Base-by-base conservation (phyloP, 1,140 invertebrate species). In the Leptinotarsa defecta region DNA sequence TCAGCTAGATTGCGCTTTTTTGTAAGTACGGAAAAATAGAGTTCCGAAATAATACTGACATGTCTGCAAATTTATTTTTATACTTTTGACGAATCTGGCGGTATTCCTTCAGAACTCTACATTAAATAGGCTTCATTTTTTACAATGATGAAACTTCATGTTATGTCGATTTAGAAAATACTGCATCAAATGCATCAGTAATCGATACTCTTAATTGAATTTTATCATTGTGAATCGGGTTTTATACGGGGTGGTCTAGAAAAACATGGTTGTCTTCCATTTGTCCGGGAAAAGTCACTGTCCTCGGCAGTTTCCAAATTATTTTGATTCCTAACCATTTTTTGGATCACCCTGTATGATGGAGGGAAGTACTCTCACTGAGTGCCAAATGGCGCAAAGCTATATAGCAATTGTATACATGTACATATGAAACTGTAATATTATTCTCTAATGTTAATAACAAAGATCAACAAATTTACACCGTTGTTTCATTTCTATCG, bases 391-490 rank as follows among this genome's bases (percentile, higher is more conserved):
- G 79, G 79, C 79, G 71, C 75, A 65, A 79, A 76, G 57, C 76
- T 80, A 77, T 78, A 80, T 77, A 80, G 78, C 74, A 74, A 80
- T 76, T 80, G 79, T 80, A 80, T 78, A 80, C 76, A 79, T 80
- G 79, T 80, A 80, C 73, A 80, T 78, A 80, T 78, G 75, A 74
- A 79, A 78, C 73, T 80, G 79, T 80, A 80, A 80, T 80, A 76
- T 80, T 80, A 78, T 79, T 78, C 63, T 77, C 72, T 80, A 77
- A 77, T 80, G 76, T 77, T 78, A 80, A 80, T 80, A 80, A 80
- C 79, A 73, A 77, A 74, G 78, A 80, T 72, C 74, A 78, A 76
- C 79, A 76, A 77, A 72, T 78, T 75, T 68, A 62, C 57, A 20
- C 52, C 15, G 3, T 73, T 74, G 72, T 73, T 73, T 73, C 64